phyloP scores from a whole-genome alignment of 2,113 vertebrate genomes.

The Microcebus murinus region DNA sequence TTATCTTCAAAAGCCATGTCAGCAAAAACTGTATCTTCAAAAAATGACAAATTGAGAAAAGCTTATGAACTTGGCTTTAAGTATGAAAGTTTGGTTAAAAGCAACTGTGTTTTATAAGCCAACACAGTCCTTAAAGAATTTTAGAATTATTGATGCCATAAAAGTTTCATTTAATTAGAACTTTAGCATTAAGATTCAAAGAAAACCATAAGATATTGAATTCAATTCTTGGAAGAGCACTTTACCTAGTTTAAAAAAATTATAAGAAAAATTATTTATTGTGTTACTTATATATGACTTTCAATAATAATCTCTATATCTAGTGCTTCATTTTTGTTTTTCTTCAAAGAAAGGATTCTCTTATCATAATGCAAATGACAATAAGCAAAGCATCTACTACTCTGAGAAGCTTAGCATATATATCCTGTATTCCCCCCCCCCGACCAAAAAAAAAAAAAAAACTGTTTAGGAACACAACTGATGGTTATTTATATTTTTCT shows the following conservation, averaged over 20 bases:
- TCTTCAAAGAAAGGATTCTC: not conserved
- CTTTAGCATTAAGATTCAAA: slow-evolving; percentile 39
- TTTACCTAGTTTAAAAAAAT: slow-evolving; percentile 52
- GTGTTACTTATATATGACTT: not conserved
- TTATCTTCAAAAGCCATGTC: slow-evolving; percentile 49
- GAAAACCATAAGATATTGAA: slow-evolving; percentile 52
- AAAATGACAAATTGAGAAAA: slow-evolving; percentile 53
- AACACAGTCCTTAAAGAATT: not conserved
- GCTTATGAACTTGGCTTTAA: slow-evolving; percentile 66
- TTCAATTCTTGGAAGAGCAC: slow-evolving; percentile 65
- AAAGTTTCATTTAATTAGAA: slow-evolving; percentile 65
- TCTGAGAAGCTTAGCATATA: not conserved
- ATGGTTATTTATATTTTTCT: not conserved
- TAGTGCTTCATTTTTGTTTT: not conserved
- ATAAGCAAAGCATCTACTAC: not conserved
- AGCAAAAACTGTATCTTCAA: slow-evolving; percentile 43
- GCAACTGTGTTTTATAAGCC: not conserved
- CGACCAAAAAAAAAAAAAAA: not conserved
- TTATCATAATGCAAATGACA: not conserved
- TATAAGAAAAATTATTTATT: slow-evolving; percentile 39
- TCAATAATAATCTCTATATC: not conserved
- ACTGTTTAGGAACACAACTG: not conserved
- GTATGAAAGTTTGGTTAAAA: slow-evolving; percentile 45
- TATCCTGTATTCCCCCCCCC: not conserved
- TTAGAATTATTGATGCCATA: slow-evolving; percentile 56